Evolutionary conservation across 2,797 vertebrate species (phyloP).

Genomic region (Enteromius argenteus): DNA sequence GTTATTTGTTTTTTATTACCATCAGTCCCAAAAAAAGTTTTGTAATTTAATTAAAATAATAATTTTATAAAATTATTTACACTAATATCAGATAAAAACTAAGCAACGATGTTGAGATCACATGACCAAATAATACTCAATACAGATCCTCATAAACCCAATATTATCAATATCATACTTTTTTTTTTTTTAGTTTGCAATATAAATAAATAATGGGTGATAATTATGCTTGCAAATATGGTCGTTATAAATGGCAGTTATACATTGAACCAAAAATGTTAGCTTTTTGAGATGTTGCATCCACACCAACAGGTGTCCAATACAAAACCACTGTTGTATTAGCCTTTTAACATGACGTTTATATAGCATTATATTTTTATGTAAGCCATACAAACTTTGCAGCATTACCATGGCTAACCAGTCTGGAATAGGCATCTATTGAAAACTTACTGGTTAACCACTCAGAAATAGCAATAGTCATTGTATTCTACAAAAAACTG

Average conservation of each 20-base stretch:
- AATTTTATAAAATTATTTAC: neutral
- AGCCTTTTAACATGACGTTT: neutral
- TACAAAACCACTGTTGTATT: neutral
- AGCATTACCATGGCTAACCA: neutral
- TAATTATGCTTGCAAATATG: neutral
- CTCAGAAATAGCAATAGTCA: neutral
- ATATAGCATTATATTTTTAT: neutral
- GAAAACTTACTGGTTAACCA: neutral
- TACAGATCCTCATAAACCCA: neutral
- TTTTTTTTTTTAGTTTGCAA: neutral
- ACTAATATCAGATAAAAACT: neutral
- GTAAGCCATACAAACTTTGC: neutral
- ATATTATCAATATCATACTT: neutral
- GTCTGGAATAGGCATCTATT: neutral
- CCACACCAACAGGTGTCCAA: neutral
- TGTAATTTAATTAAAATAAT: too few species aligned
- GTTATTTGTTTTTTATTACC: too few species aligned
- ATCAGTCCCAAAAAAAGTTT: too few species aligned
- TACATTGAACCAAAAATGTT: neutral
- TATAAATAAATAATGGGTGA: neutral
- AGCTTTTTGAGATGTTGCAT: neutral
- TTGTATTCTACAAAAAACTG: neutral
- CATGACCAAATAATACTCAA: conserved; percentile 3
- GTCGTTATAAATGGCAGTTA: neutral
- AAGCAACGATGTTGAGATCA: neutral